These are phyloP conservation scores for Ctenomys sociabilis DNA, from an alignment of 2,113 vertebrate species.

Conservation along the genomic window DNA sequence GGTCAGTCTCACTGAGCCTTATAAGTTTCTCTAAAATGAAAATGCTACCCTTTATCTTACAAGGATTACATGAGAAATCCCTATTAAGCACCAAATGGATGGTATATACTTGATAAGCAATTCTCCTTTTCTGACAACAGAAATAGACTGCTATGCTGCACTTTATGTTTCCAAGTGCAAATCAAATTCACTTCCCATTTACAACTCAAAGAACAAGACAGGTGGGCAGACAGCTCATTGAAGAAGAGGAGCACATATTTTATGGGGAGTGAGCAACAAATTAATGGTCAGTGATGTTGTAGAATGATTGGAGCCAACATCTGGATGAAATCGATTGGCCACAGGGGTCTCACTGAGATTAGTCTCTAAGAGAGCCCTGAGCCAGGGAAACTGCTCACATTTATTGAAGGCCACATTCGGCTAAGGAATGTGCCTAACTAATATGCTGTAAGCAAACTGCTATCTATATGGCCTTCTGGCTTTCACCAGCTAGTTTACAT, in stretches of 20 bases:
- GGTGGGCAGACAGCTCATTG: background rate
- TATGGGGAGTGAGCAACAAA: background rate
- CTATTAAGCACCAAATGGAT: background rate
- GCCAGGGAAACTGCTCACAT: too few species aligned
- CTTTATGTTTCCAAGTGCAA: slow-evolving; percentile 26
- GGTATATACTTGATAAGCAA: background rate
- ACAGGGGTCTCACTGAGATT: too few species aligned
- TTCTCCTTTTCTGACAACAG: background rate
- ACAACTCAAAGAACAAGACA: slow-evolving; percentile 23
- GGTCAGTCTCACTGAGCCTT: background rate
- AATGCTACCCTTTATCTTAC: slow-evolving; percentile 26
- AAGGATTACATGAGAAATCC: slow-evolving; percentile 51
- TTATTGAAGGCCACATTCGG: too few species aligned
- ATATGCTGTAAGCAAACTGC: too few species aligned
- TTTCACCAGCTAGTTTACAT: too few species aligned
- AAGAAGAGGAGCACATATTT: background rate
- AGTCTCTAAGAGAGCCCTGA: too few species aligned
- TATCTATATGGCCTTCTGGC: too few species aligned
- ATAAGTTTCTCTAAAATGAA: slow-evolving; percentile 28
- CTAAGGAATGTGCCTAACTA: too few species aligned
- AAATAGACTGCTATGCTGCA: background rate
- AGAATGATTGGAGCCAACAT: too few species aligned
- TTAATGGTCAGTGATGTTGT: background rate
- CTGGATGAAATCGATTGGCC: too few species aligned
- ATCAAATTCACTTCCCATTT: slow-evolving; percentile 10